Conservation (phyloP, 2,888 invertebrate species). For the Phorcus lineatus region DNA sequence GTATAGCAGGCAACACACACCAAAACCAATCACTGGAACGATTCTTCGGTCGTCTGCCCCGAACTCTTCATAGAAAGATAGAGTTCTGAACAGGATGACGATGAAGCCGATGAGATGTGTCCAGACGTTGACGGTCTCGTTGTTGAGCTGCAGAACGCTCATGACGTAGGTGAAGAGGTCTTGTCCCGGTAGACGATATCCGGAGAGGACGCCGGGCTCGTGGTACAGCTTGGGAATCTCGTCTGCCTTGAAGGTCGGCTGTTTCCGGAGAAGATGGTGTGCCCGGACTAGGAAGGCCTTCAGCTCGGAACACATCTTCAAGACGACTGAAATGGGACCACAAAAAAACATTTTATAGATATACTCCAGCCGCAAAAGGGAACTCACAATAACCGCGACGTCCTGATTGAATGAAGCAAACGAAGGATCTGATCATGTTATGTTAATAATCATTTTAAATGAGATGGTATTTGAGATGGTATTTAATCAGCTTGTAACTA, state of each 20-base stretch:
- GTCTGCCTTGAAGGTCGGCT: neutral
- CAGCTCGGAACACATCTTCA: constrained; percentile 2
- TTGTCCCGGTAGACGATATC: constrained; percentile 43
- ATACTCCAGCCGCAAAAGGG: no score
- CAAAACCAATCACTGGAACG: constrained; percentile 43
- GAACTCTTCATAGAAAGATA: neutral
- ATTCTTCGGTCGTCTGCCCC: constrained; percentile 13
- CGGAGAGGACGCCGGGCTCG: constrained; percentile 50
- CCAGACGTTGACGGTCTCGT: constrained; percentile 61
- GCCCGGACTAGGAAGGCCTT: neutral
- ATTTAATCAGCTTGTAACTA: no score
- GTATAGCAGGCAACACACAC: constrained; percentile 37
- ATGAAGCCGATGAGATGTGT: constrained; percentile 50
- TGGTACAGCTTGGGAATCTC: constrained; percentile 34
- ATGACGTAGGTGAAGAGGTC: constrained; percentile 45
- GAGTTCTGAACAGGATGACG: constrained; percentile 35
- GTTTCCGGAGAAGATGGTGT: neutral
- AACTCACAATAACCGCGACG: no score
- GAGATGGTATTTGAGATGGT: no score
- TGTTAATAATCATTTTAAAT: no score
- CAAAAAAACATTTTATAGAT: no score
- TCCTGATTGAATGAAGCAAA: no score
- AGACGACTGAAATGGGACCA: no score
- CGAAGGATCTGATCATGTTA: no score
- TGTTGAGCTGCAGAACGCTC: constrained; percentile 55